A percentile compares a stretch with the other conserved stretches of the same genome.
Conservation (phyloP, 2,797 vertebrate species). For the Lateolabrax maculatus region DNA sequence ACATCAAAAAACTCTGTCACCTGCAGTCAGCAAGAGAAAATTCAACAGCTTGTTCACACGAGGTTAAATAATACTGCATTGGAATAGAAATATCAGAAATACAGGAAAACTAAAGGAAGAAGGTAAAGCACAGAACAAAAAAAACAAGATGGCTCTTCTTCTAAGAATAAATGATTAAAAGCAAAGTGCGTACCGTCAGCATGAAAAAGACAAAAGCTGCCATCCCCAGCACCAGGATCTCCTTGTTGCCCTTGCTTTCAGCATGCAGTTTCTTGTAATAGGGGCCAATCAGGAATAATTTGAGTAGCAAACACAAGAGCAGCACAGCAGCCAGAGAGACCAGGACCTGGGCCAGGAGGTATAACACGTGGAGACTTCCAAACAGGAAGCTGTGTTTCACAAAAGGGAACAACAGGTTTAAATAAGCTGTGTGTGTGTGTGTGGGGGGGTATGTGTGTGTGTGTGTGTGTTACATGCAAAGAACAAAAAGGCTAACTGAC, state of each 20-base stretch:
- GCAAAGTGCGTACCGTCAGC: conserved; percentile 87
- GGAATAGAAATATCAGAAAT: neutral
- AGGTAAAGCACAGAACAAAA: neutral
- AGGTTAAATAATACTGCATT: neutral
- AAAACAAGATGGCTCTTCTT: neutral
- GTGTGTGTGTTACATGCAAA: neutral
- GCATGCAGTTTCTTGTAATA: conserved; percentile 94
- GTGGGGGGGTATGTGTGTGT: neutral
- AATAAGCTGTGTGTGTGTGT: neutral
- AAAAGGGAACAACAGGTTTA: conserved; percentile 30
- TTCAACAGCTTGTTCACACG: neutral
- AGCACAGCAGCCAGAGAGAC: conserved; percentile 91
- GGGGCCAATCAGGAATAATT: conserved; percentile 91
- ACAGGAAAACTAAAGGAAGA: neutral
- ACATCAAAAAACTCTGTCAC: conserved; percentile 93
- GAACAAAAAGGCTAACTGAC: conserved; percentile 71
- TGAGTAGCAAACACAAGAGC: conserved; percentile 90
- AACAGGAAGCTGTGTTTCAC: conserved; percentile 86
- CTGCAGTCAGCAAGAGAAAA: conserved; percentile 72
- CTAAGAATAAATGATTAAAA: neutral
- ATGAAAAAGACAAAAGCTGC: conserved; percentile 96
- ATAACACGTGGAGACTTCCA: conserved; percentile 88
- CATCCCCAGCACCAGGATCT: conserved; percentile 94
- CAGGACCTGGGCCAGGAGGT: conserved; percentile 90
- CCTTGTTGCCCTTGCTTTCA: conserved; percentile 96